Evolutionary conservation across 2,113 vertebrate species (phyloP), one percentile per base, ranked within the genome.

Genomic region (Tyrannus savana): DNA sequence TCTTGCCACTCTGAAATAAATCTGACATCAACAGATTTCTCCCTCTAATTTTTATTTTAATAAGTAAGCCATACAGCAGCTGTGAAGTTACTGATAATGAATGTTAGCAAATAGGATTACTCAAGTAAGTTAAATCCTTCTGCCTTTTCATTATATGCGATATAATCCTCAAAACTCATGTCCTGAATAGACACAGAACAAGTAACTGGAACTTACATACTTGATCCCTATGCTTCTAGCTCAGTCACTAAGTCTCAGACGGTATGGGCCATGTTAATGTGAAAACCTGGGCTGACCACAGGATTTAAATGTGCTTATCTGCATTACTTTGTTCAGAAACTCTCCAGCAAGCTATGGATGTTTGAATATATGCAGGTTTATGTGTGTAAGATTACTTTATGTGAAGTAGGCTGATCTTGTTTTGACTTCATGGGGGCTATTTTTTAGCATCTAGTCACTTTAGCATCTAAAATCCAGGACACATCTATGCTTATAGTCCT

Each of bases 41-140:
- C 41, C 66, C 89, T 55, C 59, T 96, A 89, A 66, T 93, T 96
- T 96, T 97, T 83, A 73, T 56, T 90, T 96, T 95, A 95, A 82
- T 94, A 97, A 95, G 53, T 81, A 96, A 96, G 46, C 80, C 69
- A 71, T 76, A 86, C 9, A 78, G 53, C 52, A 93, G 69, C 94
- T 97, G 63, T 83, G 69, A 96, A 93, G 44, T 93, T 95, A 87
- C 92, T 96, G 93, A 96, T 97, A 96, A 95, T 95, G 92, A 94
- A 84, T 64, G n/a, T 84, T 96, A 91, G 62, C 79, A 95, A 97
- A 96, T 89, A 86, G 60, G 87, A 95, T 97, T 96, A 95, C 68
- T 97, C 47, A 93, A 84, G 90, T 83, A 92, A 95, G 82, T 90
- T 93, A 96, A 97, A 96, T 95, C 84, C 94, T 94, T 96, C 77